Percentiles rank a stretch among this genome's conserved stretches.
phyloP scores from a whole-genome alignment of 2,113 vertebrate species.

The Nyctereutes procyonoides region DNA sequence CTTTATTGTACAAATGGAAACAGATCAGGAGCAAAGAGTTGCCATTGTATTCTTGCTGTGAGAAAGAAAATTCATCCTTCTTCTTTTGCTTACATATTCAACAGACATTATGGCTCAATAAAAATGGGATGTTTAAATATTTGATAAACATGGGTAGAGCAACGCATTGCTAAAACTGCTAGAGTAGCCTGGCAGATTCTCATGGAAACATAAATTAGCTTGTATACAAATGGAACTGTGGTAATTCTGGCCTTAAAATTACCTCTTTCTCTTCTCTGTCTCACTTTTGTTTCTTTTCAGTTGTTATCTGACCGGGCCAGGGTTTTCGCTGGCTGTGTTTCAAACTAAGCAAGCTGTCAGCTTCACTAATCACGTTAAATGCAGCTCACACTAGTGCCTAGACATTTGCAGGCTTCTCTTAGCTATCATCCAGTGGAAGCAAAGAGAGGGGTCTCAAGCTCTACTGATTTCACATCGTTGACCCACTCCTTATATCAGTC shows the following conservation, averaged over 20 bases:
- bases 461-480: constrained; percentile 14
- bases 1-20: constrained; percentile 54
- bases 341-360: constrained; percentile 45
- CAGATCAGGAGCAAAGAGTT: constrained; percentile 19
- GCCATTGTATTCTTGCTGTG: constrained; percentile 22
- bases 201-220: constrained; percentile 64
- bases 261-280: neutral
- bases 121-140: constrained; percentile 78
- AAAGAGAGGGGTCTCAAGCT: constrained; percentile 37
- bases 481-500: neutral
- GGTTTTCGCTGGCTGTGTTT: constrained; percentile 61
- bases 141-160: constrained; percentile 64
- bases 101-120: constrained; percentile 58
- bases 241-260: constrained; percentile 66
- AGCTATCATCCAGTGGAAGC: constrained; percentile 56
- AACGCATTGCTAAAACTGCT: constrained; percentile 60
- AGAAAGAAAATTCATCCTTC: constrained; percentile 45
- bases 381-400: constrained; percentile 1
- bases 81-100: constrained; percentile 75
- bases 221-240: constrained; percentile 61
- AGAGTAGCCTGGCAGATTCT: constrained; percentile 54
- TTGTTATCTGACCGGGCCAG: neutral
- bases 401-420: constrained; percentile 59
- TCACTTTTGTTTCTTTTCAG: constrained; percentile 52
- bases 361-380: constrained; percentile 61